phyloP scores from a whole-genome alignment of 2,888 invertebrate genomes.

The Yponomeuta plumbellus region DNA sequence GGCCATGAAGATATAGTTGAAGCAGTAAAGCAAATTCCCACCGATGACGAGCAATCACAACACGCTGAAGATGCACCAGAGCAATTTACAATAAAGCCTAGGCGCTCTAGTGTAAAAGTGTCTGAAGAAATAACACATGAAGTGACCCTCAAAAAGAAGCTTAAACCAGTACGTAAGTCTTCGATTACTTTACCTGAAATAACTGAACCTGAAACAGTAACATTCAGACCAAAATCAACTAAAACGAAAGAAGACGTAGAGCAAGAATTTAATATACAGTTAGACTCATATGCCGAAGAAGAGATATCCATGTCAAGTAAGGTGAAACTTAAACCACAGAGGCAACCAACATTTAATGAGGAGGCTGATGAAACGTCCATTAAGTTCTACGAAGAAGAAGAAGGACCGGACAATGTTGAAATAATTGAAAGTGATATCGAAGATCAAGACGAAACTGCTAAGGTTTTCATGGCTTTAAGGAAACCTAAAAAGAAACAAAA shows the following conservation, averaged over 20 bases:
- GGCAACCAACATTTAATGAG: conserved; percentile 84
- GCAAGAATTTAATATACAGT: conserved; percentile 91
- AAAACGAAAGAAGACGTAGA: conserved; percentile 92
- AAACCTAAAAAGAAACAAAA: conserved; percentile 58
- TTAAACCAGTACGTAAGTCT: conserved; percentile 80
- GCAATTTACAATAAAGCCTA: conserved; percentile 59
- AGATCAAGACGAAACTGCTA: conserved; percentile 52
- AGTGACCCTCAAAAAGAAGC: conserved; percentile 85
- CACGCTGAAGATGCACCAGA: conserved; percentile 51
- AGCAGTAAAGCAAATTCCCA: conserved; percentile 37
- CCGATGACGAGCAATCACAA: conserved; percentile 31
- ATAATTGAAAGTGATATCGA: conserved; percentile 66
- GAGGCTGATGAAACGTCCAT: conserved; percentile 87
- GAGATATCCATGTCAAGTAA: conserved; percentile 91
- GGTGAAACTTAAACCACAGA: conserved; percentile 85
- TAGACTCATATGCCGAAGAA: conserved; percentile 91
- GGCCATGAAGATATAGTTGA: conserved; percentile 68
- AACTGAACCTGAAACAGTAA: conserved; percentile 85
- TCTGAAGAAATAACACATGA: conserved; percentile 75
- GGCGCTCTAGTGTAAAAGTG: conserved; percentile 59
- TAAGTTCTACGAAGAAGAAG: conserved; percentile 73
- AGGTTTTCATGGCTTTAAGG: conserved; percentile 55
- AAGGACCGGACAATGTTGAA: conserved; percentile 63
- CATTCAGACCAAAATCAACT: conserved; percentile 84
- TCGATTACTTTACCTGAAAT: conserved; percentile 82